Conservation (phyloP, 2,888 invertebrate genomes). For the Mylabris sibirica region DNA sequence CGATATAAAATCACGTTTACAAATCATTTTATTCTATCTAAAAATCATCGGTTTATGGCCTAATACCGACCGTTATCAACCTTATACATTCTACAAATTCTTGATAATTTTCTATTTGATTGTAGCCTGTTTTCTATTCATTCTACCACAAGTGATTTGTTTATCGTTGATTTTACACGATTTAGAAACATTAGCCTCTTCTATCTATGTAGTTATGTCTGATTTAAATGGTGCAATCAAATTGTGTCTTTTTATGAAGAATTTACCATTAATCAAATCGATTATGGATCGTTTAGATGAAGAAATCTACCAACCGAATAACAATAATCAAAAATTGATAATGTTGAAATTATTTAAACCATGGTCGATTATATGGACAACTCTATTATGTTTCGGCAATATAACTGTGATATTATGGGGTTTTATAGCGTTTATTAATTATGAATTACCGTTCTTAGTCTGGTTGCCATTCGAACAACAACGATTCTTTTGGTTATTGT, state of each 20-base stretch:
- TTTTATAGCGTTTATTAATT: slow-evolving; percentile 23
- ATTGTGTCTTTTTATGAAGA: slow-evolving; percentile 1
- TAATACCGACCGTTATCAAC: neutral
- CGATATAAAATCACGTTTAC: neutral
- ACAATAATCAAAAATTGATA: slow-evolving; percentile 23
- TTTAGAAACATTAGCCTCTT: slow-evolving; percentile 7
- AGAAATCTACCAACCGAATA: slow-evolving; percentile 34
- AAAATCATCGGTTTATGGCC: neutral
- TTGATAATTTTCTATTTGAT: neutral
- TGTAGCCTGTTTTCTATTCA: neutral
- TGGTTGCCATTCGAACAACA: slow-evolving; percentile 21
- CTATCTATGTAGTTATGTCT: slow-evolving; percentile 9
- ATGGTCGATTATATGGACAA: slow-evolving; percentile 23
- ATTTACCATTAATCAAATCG: slow-evolving; percentile 17
- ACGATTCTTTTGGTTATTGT: slow-evolving; percentile 17
- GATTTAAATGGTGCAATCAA: neutral
- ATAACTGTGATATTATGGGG: slow-evolving; percentile 8
- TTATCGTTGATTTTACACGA: slow-evolving; percentile 10
- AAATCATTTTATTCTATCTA: neutral
- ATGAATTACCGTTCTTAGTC: slow-evolving; percentile 6
- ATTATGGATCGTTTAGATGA: slow-evolving; percentile 23
- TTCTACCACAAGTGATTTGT: slow-evolving; percentile 11
- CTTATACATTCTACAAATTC: neutral
- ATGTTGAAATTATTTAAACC: slow-evolving; percentile 15
- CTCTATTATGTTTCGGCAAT: slow-evolving; percentile 18